Conservation (phyloP, 2,888 invertebrate genomes). For the Hypercompe scribonia region DNA sequence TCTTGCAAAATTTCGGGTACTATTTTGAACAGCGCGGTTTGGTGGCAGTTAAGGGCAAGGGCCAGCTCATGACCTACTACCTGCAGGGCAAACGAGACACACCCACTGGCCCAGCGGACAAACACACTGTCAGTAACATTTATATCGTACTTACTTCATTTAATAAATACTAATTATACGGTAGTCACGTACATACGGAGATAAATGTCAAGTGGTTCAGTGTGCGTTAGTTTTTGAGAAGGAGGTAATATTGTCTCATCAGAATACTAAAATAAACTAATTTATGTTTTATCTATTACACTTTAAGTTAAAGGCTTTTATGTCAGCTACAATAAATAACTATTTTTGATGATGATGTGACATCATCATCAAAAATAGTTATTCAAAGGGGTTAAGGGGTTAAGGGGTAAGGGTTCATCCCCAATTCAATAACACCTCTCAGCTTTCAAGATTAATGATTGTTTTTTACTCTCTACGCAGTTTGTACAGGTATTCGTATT, state of each 20-base stretch:
- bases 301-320: neutral
- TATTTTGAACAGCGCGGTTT: conserved; percentile 97
- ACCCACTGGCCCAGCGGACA: conserved; percentile 44
- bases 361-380: no score
- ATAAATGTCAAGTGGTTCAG: neutral
- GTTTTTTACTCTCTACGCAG: no score
- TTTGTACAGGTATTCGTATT: no score
- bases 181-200: neutral
- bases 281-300: neutral
- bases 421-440: neutral
- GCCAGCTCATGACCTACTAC: conserved; percentile 98
- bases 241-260: neutral
- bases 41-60: conserved; percentile 98
- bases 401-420: no score
- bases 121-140: conserved; percentile 57
- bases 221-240: neutral
- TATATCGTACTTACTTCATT: neutral
- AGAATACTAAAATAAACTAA: neutral
- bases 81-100: conserved; percentile 87
- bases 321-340: no score
- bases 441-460: neutral
- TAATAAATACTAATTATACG: neutral
- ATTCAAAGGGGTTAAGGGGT: no score
- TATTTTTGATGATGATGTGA: no score
- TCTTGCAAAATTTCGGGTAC: conserved; percentile 95